These are phyloP conservation scores for Diarsia dahlii DNA, from an alignment of 2,888 invertebrate genomes.

Conservation along the genomic window DNA sequence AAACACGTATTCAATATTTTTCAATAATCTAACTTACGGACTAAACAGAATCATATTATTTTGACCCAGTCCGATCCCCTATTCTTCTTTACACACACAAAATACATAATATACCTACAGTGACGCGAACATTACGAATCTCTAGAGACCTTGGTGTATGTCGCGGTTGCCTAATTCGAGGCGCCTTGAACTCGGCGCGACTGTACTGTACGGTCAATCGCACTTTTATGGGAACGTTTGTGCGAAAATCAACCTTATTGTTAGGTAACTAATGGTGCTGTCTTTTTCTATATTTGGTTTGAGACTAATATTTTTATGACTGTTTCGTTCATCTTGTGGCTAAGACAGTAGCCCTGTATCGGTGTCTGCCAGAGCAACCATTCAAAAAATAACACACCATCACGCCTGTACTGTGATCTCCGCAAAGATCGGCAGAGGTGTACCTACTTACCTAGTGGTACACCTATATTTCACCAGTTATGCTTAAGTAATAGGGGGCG, in stretches of 20 bases:
- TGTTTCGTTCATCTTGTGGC: background rate
- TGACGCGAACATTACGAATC: constrained; percentile 20
- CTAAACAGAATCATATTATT: no score
- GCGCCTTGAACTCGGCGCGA: constrained; percentile 25
- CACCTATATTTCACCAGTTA: no score
- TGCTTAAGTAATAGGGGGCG: no score
- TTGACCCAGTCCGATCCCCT: no score
- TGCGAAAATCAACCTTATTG: background rate
- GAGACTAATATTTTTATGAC: background rate
- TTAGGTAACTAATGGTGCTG: background rate
- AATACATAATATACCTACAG: constrained; percentile 11
- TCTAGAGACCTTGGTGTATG: constrained; percentile 10
- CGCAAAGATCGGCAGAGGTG: no score
- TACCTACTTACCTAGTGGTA: no score
- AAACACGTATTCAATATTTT: no score
- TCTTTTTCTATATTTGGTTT: background rate
- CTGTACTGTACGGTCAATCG: background rate
- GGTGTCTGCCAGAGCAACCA: no score
- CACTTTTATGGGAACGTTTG: background rate
- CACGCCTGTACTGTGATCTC: no score
- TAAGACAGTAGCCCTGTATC: no score
- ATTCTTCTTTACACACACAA: background rate
- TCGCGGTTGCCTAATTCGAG: constrained; percentile 8
- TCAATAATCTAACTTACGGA: no score
- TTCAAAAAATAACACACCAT: no score